These are phyloP conservation scores for Aphaenogaster rudis DNA, from an alignment of 1,140 invertebrate genomes.

Conservation along the genomic window DNA sequence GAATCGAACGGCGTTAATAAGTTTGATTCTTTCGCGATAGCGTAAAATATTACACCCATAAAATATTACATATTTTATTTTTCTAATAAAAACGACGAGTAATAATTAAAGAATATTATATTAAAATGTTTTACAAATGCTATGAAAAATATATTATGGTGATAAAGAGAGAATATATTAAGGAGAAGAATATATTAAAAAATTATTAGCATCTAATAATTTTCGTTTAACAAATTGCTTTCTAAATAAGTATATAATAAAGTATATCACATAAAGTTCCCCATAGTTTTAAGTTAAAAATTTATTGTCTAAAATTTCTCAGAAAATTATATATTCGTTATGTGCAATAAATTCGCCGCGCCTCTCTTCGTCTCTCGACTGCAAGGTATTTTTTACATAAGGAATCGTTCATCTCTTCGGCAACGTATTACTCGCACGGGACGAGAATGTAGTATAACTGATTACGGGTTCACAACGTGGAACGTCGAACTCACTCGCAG, in stretches of 20 bases:
- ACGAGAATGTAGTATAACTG: conserved; percentile 45
- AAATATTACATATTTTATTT: neutral
- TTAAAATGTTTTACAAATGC: neutral
- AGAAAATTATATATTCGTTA: neutral
- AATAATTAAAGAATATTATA: neutral
- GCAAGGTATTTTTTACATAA: neutral
- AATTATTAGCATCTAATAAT: neutral
- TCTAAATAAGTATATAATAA: neutral
- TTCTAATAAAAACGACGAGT: neutral
- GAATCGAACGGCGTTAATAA: neutral
- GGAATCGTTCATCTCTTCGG: conserved; percentile 43
- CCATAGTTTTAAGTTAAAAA: neutral
- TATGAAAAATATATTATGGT: neutral
- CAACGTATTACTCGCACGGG: conserved; percentile 42
- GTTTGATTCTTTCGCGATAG: neutral
- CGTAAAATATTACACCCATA: neutral
- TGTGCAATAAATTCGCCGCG: neutral
- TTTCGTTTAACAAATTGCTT: neutral
- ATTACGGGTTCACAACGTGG: conserved; percentile 51
- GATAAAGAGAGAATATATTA: neutral
- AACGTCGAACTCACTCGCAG: conserved; percentile 61
- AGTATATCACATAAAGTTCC: neutral
- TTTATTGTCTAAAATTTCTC: neutral
- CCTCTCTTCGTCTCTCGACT: neutral
- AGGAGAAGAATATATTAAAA: neutral